phyloP scores from a whole-genome alignment of 2,888 invertebrate genomes.

The Lamproptera curius region DNA sequence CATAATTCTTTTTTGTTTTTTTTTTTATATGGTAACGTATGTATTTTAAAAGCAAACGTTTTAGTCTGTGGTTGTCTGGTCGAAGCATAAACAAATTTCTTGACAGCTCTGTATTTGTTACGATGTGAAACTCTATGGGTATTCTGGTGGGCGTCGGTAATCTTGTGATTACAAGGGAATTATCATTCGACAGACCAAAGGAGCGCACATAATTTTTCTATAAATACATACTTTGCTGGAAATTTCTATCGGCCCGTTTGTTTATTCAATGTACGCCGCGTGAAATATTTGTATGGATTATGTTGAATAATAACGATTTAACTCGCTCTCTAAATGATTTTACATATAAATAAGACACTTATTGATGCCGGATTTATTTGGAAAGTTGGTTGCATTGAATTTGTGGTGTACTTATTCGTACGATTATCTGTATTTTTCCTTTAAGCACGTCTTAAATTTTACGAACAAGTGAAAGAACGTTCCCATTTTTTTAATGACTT shows the following conservation, averaged over 20 bases:
- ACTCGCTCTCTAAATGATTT: conserved; percentile 25
- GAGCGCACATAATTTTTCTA: conserved; percentile 51
- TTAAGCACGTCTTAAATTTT: too few relatives aligned
- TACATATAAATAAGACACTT: conserved; percentile 5
- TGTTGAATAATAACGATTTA: conserved; percentile 40
- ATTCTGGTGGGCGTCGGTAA: conserved; percentile 59
- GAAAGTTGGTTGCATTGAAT: too few relatives aligned
- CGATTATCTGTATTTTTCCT: background rate
- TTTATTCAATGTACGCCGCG: conserved; percentile 57
- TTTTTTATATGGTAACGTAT: too few relatives aligned
- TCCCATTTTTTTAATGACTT: too few relatives aligned
- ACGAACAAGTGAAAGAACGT: too few relatives aligned
- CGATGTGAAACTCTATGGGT: conserved; percentile 27
- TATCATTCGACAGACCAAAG: conserved; percentile 51
- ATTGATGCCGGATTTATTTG: background rate
- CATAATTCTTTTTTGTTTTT: too few relatives aligned
- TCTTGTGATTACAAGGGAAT: conserved; percentile 64
- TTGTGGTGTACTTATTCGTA: background rate
- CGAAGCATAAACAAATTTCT: background rate
- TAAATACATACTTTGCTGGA: conserved; percentile 63
- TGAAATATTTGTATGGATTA: conserved; percentile 46
- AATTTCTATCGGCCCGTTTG: conserved; percentile 54
- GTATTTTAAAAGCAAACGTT: too few relatives aligned
- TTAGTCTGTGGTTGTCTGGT: too few relatives aligned
- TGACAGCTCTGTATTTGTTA: conserved; percentile 10